Percentiles rank a stretch among this genome's conserved stretches.
Conservation (phyloP, 2,113 vertebrate genomes). For the Brachyhypopomus occidentalis region DNA sequence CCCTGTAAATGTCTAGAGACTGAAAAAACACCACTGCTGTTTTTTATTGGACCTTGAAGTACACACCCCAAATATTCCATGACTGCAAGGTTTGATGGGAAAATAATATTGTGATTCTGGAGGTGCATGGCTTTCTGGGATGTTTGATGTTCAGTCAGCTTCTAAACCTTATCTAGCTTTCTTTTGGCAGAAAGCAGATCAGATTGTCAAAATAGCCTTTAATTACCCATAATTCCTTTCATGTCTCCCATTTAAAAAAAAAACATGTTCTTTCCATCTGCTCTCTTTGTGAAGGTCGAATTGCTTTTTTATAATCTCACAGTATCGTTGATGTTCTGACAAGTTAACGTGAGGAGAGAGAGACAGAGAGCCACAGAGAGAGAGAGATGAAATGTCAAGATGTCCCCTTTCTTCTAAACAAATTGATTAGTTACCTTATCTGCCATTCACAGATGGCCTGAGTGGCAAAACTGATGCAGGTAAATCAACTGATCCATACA, state of each 20-base stretch:
- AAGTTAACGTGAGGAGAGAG: not conserved
- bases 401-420: not conserved
- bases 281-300: constrained; percentile 1
- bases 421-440: constrained; percentile 21
- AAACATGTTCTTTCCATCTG: not conserved
- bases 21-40: too few relatives aligned
- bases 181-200: not conserved
- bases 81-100: too few relatives aligned
- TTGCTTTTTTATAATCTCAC: not conserved
- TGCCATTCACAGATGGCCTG: constrained; percentile 4
- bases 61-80: too few relatives aligned
- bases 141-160: not conserved
- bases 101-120: too few relatives aligned
- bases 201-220: not conserved
- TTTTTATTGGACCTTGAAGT: too few relatives aligned
- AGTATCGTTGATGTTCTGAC: not conserved
- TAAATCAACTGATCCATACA: not conserved
- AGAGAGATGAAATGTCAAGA: constrained; percentile 17
- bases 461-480: not conserved
- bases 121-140: too few relatives aligned
- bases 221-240: constrained; percentile 1
- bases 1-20: too few relatives aligned
- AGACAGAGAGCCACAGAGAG: not conserved
- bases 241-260: not conserved
- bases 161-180: not conserved